phyloP scores from a whole-genome alignment of 2,797 vertebrate species.

The Melanotaenia boesemani region DNA sequence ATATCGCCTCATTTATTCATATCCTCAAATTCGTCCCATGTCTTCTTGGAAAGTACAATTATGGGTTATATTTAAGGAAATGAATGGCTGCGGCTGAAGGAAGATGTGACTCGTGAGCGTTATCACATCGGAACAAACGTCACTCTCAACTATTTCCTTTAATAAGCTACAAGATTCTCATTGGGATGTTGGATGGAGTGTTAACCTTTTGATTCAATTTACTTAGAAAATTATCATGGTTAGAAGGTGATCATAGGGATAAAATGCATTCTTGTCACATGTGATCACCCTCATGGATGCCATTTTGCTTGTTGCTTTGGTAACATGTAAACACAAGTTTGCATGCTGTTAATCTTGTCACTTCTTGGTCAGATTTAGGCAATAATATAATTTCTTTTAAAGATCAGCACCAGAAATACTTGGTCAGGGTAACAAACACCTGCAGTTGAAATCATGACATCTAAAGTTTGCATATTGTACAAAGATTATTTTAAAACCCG shows the following conservation, averaged over 20 bases:
- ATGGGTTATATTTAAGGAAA: background rate
- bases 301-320: background rate
- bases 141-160: background rate
- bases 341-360: background rate
- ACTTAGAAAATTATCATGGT: background rate
- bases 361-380: background rate
- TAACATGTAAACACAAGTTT: background rate
- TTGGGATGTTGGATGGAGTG: background rate
- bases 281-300: background rate
- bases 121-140: background rate
- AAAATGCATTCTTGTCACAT: background rate
- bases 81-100: background rate
- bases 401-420: background rate
- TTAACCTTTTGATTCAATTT: background rate
- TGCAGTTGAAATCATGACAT: background rate
- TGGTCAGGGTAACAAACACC: background rate
- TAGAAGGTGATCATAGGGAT: background rate
- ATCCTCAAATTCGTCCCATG: background rate
- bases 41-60: background rate
- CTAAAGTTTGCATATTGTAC: background rate
- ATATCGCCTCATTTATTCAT: background rate
- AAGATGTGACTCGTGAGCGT: background rate
- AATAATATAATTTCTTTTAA: background rate
- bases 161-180: background rate
- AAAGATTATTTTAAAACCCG: background rate